These are phyloP conservation scores for Bombus impatiens DNA, from an alignment of 1,140 invertebrate genomes.

Conservation along the genomic window DNA sequence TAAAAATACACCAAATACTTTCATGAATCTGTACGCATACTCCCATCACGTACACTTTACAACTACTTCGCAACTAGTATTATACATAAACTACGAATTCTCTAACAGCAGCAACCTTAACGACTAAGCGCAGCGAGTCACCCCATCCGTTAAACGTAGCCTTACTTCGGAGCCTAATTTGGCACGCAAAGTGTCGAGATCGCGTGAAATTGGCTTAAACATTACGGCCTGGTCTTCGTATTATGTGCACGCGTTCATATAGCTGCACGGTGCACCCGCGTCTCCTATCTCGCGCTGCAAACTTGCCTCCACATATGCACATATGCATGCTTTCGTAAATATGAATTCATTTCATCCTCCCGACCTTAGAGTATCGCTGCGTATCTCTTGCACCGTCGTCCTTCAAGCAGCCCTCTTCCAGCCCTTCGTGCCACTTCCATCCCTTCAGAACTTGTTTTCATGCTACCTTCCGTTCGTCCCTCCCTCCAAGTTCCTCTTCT, in stretches of 20 bases:
- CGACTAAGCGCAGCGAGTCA: too few species aligned
- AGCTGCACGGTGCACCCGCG: not conserved
- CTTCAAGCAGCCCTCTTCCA: slow-evolving; percentile 28
- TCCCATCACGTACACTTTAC: too few species aligned
- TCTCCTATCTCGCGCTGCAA: slow-evolving; percentile 25
- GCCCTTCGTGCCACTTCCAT: not conserved
- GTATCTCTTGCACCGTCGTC: slow-evolving; percentile 42
- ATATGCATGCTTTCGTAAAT: slow-evolving; percentile 47
- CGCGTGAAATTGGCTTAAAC: slow-evolving; percentile 43
- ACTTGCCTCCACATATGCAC: slow-evolving; percentile 50
- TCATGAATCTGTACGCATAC: too few species aligned
- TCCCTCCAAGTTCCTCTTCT: not conserved
- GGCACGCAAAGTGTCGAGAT: slow-evolving; percentile 2
- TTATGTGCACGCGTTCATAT: not conserved
- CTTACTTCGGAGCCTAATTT: slow-evolving; percentile 31
- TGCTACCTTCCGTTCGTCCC: slow-evolving; percentile 43
- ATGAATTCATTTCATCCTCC: slow-evolving; percentile 54
- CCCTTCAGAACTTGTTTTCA: slow-evolving; percentile 40
- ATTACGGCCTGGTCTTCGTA: not conserved
- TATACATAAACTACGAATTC: not conserved
- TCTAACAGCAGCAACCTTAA: not conserved
- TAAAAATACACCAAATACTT: too few species aligned
- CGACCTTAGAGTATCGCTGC: slow-evolving; percentile 5
- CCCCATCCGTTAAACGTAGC: not conserved
- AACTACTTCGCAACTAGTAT: too few species aligned